Evolutionary conservation across 35 echinoderm and acorn worm species (phyloP).

Genomic region (Apostichopus japonicus): DNA sequence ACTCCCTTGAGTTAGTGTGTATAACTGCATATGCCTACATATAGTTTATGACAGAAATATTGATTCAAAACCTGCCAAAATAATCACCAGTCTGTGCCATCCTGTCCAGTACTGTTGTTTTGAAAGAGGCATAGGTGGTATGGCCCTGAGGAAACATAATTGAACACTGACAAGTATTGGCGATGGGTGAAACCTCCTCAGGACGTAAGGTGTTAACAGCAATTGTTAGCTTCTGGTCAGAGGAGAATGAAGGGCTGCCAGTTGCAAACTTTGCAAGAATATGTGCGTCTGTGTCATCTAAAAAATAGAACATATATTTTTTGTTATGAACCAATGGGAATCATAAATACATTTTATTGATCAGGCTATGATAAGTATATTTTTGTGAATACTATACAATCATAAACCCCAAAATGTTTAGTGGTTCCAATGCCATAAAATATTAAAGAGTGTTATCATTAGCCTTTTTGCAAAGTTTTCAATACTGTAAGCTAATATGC

Average conservation of each 20-base stretch:
- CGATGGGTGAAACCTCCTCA: constrained; percentile 13
- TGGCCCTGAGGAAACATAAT: not conserved
- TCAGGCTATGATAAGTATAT: no score
- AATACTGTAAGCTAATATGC: not conserved
- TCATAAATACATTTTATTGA: no score
- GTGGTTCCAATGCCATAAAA: not conserved
- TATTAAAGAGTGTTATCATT: not conserved
- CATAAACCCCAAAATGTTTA: not conserved
- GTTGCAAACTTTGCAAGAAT: not conserved
- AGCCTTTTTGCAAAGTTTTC: no score
- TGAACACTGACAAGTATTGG: constrained; percentile 5
- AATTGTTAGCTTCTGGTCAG: not conserved
- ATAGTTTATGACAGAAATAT: not conserved
- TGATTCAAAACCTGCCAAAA: not conserved
- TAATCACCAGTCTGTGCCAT: not conserved
- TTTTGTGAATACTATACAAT: not conserved
- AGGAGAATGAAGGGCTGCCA: not conserved
- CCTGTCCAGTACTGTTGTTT: not conserved
- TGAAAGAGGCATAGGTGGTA: not conserved
- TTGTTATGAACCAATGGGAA: no score
- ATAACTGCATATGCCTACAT: no score
- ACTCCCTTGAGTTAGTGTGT: no score
- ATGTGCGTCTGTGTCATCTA: constrained; percentile 3
- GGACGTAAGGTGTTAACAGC: constrained; percentile 3
- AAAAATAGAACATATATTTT: not conserved